Base-by-base conservation (phyloP, 2,888 invertebrate species). In the Spatulosminthurus flaviceps region DNA sequence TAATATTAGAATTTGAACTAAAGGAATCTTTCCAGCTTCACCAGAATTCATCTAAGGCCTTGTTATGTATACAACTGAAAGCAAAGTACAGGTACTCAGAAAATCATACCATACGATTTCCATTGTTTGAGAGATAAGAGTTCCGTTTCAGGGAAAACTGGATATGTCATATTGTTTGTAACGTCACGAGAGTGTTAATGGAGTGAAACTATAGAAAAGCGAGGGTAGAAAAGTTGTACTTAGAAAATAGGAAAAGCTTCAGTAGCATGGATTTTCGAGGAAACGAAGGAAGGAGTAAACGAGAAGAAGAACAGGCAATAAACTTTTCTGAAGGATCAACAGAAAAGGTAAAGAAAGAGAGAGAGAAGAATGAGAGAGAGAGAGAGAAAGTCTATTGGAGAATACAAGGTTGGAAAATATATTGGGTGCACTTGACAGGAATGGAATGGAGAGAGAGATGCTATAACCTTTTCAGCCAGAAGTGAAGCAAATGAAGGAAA, bases 401-500 rank as follows among this genome's bases (percentile, higher is more conserved):
- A 19, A 51, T 51, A n/a, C 2, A 64, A 19, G 22, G 26, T 64
- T 13, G 26, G 13, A 22, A 64, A 26, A 41, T 73, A 66, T 73
- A 78, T 78, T 78, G 78, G 66, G 51, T 78, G 78, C 29, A 51
- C 73, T 78, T 73, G 78, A 78, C 78, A 78, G 73, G 43, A 64
- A 72, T 21, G 34, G 13, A n/a, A 70, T 70, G 41, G 29, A 34
- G 34, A 70, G n/a, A 70, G n/a, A 24, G 78, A 22, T 64, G 22
- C 64, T 26, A 61, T 72, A 41, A 78, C 51, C 79, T 67, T 67
- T 74, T 74, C 73, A 66, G 72, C 28, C 75, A 71, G 70, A 75
- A 79, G 79, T 51, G 74, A 79, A 79, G 79, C 69, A 79, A 79
- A 79, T 79, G 79, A 69, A 34, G 64, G 67, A 75, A 75, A 74